Conservation (phyloP, 2,113 vertebrate species). For the Chloropsis cyanopogon region DNA sequence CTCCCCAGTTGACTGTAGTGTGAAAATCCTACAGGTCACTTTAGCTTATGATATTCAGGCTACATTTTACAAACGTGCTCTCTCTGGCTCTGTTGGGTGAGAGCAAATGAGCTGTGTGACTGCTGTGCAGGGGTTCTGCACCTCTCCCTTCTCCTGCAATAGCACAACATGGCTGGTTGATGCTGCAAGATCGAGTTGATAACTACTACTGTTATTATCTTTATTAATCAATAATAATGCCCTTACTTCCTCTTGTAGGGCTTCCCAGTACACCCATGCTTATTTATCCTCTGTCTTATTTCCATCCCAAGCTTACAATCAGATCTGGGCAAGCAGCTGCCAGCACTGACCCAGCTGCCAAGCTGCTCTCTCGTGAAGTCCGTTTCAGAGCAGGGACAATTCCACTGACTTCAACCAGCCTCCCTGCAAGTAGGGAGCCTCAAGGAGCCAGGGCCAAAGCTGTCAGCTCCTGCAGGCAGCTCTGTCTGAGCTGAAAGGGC, state of each 20-base stretch:
- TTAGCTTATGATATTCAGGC: neutral
- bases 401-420: neutral
- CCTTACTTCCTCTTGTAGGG: neutral
- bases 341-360: neutral
- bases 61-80: neutral
- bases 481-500: neutral
- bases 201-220: neutral
- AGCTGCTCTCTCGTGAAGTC: neutral
- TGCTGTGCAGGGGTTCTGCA: neutral
- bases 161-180: neutral
- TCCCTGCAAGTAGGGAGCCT: neutral
- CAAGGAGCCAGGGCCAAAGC: neutral
- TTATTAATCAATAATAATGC: slow-evolving; percentile 30
- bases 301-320: neutral
- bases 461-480: neutral
- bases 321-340: accelerated
- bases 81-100: accelerated
- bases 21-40: neutral
- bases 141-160: neutral
- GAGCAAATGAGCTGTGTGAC: neutral
- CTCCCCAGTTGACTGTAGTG: neutral
- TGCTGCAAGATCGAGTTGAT: neutral
- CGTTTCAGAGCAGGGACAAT: neutral
- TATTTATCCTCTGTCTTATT: slow-evolving; percentile 5
- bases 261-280: neutral